These are phyloP conservation scores for Corythornis cristatus DNA, from an alignment of 2,113 vertebrate genomes.

Conservation along the genomic window DNA sequence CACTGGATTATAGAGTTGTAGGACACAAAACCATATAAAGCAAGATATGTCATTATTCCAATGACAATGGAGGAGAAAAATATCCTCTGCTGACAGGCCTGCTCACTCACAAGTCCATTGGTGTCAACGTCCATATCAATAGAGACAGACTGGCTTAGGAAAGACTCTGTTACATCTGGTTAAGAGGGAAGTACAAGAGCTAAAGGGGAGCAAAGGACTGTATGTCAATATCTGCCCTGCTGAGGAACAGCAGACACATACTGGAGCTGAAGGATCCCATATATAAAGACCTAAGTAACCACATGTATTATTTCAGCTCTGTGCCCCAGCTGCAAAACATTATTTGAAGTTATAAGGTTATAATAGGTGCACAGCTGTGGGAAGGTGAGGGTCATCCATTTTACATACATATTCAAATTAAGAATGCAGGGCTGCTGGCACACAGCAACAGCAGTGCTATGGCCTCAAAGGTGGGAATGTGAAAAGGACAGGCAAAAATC, in stretches of 20 bases:
- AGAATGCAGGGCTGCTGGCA: constrained; percentile 65
- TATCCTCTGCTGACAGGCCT: constrained; percentile 70
- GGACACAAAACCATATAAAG: constrained; percentile 73
- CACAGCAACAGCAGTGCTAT: constrained; percentile 36
- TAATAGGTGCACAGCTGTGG: constrained; percentile 64
- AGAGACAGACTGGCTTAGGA: constrained; percentile 66
- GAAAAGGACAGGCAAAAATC: constrained; percentile 30
- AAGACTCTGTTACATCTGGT: constrained; percentile 68
- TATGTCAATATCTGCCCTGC: constrained; percentile 70
- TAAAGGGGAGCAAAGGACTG: constrained; percentile 63
- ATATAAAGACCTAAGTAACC: constrained; percentile 59
- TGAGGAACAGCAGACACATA: constrained; percentile 66
- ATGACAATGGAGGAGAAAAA: constrained; percentile 67
- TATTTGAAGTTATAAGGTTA: constrained; percentile 74
- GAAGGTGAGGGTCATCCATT: constrained; percentile 65
- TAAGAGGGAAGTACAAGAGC: constrained; percentile 62
- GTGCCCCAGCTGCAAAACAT: constrained; percentile 74
- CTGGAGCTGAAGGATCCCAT: constrained; percentile 69
- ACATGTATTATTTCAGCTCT: constrained; percentile 69
- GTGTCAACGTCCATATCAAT: constrained; percentile 59
- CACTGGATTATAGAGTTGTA: constrained; percentile 59
- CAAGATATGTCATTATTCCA: constrained; percentile 75
- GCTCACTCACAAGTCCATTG: constrained; percentile 65
- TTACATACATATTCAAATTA: constrained; percentile 76
- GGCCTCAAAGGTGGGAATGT: constrained; percentile 54